Evolutionary conservation across 2,888 invertebrate species (phyloP).

Genomic region (Bombyx huttoni): DNA sequence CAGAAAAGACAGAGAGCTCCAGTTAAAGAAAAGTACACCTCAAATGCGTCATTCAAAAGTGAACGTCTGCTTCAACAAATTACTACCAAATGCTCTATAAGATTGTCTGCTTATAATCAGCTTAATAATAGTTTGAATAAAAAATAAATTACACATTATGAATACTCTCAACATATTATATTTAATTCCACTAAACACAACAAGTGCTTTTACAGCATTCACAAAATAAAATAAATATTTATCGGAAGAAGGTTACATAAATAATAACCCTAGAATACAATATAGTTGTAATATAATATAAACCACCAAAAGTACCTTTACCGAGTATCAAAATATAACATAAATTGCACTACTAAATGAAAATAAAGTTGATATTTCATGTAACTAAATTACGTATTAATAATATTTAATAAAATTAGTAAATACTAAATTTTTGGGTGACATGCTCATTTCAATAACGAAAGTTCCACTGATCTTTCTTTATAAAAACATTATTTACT

Average conservation of each 20-base stretch:
- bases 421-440: constrained; percentile 69
- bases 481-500: not conserved
- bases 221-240: constrained; percentile 4
- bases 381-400: not conserved
- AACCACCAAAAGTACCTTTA: constrained; percentile 37
- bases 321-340: constrained; percentile 12
- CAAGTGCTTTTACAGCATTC: constrained; percentile 37
- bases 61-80: no score
- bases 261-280: constrained; percentile 27
- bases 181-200: constrained; percentile 67
- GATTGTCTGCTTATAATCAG: no score
- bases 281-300: constrained; percentile 7
- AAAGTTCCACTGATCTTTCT: constrained; percentile 3
- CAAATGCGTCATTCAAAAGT: no score
- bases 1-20: no score
- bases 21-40: no score
- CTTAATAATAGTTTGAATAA: constrained; percentile 10
- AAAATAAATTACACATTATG: not conserved
- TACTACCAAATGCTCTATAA: no score
- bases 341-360: not conserved
- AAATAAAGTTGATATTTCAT: not conserved
- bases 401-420: constrained; percentile 13
- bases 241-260: constrained; percentile 15
- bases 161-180: constrained; percentile 46
- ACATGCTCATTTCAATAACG: constrained; percentile 31